Evolutionary conservation across 1,140 invertebrate genomes (phyloP).

Genomic region (Lysiphlebus fabarum): DNA sequence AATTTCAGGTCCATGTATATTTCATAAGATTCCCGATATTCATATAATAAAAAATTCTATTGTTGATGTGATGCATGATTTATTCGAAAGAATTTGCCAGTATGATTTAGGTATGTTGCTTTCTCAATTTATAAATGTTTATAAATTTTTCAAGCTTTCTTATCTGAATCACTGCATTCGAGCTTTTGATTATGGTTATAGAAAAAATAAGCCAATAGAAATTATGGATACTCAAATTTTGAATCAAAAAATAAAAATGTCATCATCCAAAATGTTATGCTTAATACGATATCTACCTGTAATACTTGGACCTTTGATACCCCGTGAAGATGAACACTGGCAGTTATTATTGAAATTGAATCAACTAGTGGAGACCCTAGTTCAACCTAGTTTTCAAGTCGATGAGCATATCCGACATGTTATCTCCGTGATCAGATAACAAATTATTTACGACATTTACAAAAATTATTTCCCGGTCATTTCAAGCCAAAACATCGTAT

Average conservation of each 20-base stretch:
- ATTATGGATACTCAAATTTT: constrained; percentile 22
- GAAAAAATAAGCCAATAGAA: constrained; percentile 28
- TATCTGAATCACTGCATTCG: constrained; percentile 29
- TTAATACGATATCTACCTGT: constrained; percentile 32
- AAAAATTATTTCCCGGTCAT: constrained; percentile 25
- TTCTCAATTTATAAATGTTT: constrained; percentile 22
- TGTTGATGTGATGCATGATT: constrained; percentile 36
- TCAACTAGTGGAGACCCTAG: constrained; percentile 25
- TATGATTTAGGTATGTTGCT: constrained; percentile 33
- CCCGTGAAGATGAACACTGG: constrained; percentile 26
- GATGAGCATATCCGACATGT: constrained; percentile 1
- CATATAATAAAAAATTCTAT: constrained; percentile 31
- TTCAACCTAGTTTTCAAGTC: constrained; percentile 8
- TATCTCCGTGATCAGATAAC: constrained; percentile 14
- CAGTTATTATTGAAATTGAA: constrained; percentile 25
- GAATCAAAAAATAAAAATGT: constrained; percentile 25
- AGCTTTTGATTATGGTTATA: constrained; percentile 22
- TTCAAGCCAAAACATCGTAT: constrained; percentile 27
- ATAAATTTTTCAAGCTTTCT: constrained; percentile 32
- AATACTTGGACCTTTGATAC: constrained; percentile 31
- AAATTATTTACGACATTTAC: constrained; percentile 22
- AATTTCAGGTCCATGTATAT: constrained; percentile 17
- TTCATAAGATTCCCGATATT: constrained; percentile 23
- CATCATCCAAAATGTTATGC: constrained; percentile 31
- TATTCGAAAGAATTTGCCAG: constrained; percentile 32